These are phyloP conservation scores for Standfussiana lucernea DNA, from an alignment of 2,888 invertebrate genomes.

Conservation along the genomic window DNA sequence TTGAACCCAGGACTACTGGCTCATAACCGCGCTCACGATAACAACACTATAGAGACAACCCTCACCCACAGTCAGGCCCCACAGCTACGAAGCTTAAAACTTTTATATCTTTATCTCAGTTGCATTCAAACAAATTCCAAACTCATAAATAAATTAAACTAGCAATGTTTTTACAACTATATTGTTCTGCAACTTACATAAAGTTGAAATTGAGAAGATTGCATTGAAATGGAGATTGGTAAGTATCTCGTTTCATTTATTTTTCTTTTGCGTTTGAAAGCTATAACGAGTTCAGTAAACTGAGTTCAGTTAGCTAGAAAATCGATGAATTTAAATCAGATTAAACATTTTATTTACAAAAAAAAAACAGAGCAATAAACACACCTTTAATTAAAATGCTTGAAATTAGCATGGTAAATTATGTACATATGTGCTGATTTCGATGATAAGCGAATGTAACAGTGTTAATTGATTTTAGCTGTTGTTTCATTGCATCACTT, in stretches of 20 bases:
- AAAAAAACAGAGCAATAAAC: neutral
- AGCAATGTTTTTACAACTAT: slow-evolving; percentile 17
- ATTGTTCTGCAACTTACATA: slow-evolving; percentile 21
- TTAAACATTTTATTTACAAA: neutral
- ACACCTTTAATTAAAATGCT: neutral
- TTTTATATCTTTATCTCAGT: neutral
- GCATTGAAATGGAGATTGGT: slow-evolving; percentile 24
- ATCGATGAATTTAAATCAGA: neutral
- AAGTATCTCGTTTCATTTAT: neutral
- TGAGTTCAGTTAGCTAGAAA: neutral
- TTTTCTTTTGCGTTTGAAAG: neutral
- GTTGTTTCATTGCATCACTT: slow-evolving; percentile 26
- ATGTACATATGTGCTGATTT: neutral
- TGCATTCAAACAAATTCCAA: slow-evolving; percentile 22
- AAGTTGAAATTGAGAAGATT: slow-evolving; percentile 51
- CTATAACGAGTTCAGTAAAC: neutral
- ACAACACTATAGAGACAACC: neutral
- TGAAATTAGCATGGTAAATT: neutral
- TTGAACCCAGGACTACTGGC: neutral
- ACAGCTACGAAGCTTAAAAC: slow-evolving; percentile 1
- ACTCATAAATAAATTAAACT: slow-evolving; percentile 45
- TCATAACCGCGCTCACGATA: neutral
- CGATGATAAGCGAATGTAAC: neutral
- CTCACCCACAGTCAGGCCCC: neutral
- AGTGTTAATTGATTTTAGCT: neutral